Percentiles rank a stretch among this genome's conserved stretches.
Conservation (phyloP, 1,140 invertebrate genomes). For the Triops cancriformis region DNA sequence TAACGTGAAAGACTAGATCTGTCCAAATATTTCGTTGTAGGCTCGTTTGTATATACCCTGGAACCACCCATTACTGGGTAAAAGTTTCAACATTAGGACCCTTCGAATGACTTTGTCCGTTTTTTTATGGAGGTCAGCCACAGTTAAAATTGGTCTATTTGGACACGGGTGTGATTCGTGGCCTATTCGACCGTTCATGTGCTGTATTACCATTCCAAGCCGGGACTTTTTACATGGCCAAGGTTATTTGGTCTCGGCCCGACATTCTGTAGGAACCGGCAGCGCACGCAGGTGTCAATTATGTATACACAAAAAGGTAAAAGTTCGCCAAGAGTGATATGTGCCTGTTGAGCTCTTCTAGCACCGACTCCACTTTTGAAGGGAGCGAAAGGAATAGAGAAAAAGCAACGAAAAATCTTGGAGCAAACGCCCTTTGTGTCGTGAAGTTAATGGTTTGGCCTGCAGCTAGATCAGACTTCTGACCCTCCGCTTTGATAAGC, state of each 20-base stretch:
- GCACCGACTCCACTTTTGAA: neutral
- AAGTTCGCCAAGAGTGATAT: constrained; percentile 13
- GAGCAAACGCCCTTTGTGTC: constrained; percentile 12
- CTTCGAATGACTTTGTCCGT: neutral
- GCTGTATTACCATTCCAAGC: neutral
- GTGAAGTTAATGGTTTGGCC: constrained; percentile 10
- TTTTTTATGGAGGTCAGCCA: neutral
- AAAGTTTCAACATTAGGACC: neutral
- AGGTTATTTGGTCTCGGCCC: neutral
- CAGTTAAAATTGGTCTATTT: neutral
- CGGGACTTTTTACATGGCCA: neutral
- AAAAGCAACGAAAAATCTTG: neutral
- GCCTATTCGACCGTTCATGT: neutral
- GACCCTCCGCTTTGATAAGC: constrained; percentile 9
- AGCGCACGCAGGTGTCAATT: constrained; percentile 9
- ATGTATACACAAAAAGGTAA: constrained; percentile 14
- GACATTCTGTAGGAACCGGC: neutral
- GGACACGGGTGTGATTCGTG: constrained; percentile 2
- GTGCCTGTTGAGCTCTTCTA: neutral
- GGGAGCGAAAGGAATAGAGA: neutral
- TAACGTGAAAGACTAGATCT: no score
- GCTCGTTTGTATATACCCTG: no score
- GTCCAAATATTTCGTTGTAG: no score
- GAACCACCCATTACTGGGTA: no score
- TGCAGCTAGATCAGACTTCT: constrained; percentile 10